Base-by-base conservation (phyloP, 2,888 invertebrate genomes). In the Chironomus riparius region DNA sequence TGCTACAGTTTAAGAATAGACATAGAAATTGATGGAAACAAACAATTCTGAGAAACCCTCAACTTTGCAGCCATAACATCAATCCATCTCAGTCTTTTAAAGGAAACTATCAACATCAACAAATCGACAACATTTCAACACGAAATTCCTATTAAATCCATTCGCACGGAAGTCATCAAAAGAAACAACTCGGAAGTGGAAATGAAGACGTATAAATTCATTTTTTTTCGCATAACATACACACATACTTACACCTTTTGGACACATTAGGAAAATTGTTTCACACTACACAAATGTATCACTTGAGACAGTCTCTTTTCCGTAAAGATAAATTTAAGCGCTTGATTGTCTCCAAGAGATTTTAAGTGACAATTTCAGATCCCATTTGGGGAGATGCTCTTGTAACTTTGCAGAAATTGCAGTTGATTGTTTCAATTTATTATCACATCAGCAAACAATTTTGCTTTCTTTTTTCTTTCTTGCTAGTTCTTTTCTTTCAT, bases 241-340 rank as follows among this genome's bases (percentile, higher is more conserved):
- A 21, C 22, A 18, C 13, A 10, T 12, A 21, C 2, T 22, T 65
- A 65, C 28, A 68, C 68, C 68, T 68, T 18, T 74, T 68, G 68
- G 74, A 74, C 61, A 61, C 68, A 74, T 74, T 74, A 74, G 62
- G 74, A 62, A 74, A 74, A 74, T 74, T 68, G 74, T 62, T 68
- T 24, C 56, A 62, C 61, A 62, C 38, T 56, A 73, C 18, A 73
- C 47, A 62, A 61, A 73, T 73, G 72, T 73, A 71, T 18, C 15
- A 56, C 56, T 18, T 5, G 56, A 56, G 56, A 56, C 56, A 15
- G 7, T 18, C 15, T 56, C 6, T 56, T 56, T 18, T 18, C 56
- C 7, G 15, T 56, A 18, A n/a, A 21, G 65, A 56, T 12, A 21
- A 65, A 24, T 65, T 65, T 65, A 65, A 65, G 65, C 21, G 24